phyloP scores from a whole-genome alignment of 2,797 vertebrate species.

The Hippocampus kuda region DNA sequence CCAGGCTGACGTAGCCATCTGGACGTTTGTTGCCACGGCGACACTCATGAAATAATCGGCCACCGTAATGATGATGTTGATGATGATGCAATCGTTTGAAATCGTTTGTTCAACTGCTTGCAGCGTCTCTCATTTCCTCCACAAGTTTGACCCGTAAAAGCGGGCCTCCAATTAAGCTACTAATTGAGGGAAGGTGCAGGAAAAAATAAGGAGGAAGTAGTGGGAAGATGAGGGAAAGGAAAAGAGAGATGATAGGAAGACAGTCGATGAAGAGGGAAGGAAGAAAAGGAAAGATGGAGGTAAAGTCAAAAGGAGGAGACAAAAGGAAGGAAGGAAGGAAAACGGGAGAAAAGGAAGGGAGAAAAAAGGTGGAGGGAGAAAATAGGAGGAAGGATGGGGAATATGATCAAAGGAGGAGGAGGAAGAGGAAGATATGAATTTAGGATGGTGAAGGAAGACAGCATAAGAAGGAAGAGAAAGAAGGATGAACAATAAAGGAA shows the following conservation, averaged over 20 bases:
- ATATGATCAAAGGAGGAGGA: background rate
- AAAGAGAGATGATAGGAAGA: background rate
- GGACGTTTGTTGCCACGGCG: conserved; percentile 70
- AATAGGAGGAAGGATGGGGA: background rate
- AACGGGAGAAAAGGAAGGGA: background rate
- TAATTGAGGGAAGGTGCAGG: conserved; percentile 33
- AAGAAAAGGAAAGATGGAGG: background rate
- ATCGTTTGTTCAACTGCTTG: conserved; percentile 68
- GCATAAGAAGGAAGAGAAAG: conserved; percentile 19
- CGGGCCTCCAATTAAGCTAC: conserved; percentile 63
- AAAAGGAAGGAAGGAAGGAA: background rate
- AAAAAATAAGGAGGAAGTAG: conserved; percentile 35
- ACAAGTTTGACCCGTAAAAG: conserved; percentile 42
- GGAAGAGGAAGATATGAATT: conserved; percentile 13
- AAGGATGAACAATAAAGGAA: background rate
- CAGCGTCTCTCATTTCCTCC: conserved; percentile 49
- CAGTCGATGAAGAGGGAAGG: background rate
- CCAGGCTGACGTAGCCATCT: background rate
- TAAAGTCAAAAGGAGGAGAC: background rate
- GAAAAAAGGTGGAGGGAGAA: background rate
- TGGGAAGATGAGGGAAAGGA: background rate
- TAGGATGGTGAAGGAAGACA: conserved; percentile 56
- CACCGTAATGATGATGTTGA: conserved; percentile 36
- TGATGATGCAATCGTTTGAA: conserved; percentile 71
- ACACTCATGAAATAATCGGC: conserved; percentile 69